Base-by-base conservation (phyloP, 2,888 invertebrate genomes). In the Eilema sororculum region DNA sequence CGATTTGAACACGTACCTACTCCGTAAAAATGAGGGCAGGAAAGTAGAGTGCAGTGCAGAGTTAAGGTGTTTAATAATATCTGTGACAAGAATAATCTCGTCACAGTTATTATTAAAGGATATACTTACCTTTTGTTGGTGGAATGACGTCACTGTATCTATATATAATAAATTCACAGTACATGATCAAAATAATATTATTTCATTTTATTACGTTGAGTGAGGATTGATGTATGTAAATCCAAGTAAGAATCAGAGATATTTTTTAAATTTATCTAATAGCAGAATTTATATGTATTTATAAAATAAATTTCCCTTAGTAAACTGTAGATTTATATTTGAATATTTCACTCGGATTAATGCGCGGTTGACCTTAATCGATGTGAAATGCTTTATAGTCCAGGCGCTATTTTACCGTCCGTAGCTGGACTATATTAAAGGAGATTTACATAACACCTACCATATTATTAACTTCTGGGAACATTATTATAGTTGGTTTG, bases 321-420 rank as follows among this genome's bases (percentile, higher is more conserved):
- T 2, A 28, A 20, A 8, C 13, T 16, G n/a, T 8, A 52, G 13
- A 24, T 67, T 62, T 52, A 57, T 37, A 58, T 66, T 72, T 75
- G 68, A 72, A 77, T 68, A 67, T 68, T 68, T 77, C 68, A 67
- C 63, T 65, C 16, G 16, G 16, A 61, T 25, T 68, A 67, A 78
- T 71, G 71, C 68, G 56, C 60, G 68, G 64, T 33, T 74, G 72
- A 74, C 71, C 74, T 33, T 73, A 78, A 78, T 78, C 71, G 78
- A 69, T 64, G 57, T 67, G 9, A 60, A 60, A 56, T 56, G 20
- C 67, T 22, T 60, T 9, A 58, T 8, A 61, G 30, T 41, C 56
- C 58, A 37, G 65, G 13, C 58, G 25, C 33, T 37, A 59, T 41
- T 58, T 58, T 33, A 25, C 28, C 59, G 0, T 20, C 8, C 9